Percentiles rank a stretch among this genome's conserved stretches.
Evolutionary conservation across 92 coral and sea anemone genomes (phyloP).

Genomic region (Porites lobata): DNA sequence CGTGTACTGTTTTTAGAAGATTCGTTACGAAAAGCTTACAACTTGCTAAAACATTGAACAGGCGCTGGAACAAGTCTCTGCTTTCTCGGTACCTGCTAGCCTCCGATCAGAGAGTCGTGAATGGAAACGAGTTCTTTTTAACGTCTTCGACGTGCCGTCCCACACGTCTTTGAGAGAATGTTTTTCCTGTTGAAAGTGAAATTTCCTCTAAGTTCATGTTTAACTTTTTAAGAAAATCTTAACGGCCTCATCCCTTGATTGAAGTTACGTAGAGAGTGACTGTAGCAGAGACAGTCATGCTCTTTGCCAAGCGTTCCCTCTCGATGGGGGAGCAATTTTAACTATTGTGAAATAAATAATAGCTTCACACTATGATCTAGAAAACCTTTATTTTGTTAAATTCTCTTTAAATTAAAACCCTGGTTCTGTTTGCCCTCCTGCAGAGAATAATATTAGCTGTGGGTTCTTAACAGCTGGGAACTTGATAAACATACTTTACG

Average conservation of each 20-base stretch:
- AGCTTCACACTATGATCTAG: not conserved
- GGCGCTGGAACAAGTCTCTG: too few relatives aligned
- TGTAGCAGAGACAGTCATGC: not conserved
- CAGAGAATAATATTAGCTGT: conserved; percentile 47
- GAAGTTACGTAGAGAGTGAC: too few relatives aligned
- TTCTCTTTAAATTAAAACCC: conserved; percentile 41
- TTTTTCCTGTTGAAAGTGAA: too few relatives aligned
- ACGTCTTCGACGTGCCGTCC: not conserved
- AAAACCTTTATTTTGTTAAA: conserved; percentile 21
- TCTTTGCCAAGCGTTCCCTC: not conserved
- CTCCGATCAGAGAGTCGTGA: too few relatives aligned
- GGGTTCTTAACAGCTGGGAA: conserved; percentile 57
- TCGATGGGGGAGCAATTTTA: conserved; percentile 41
- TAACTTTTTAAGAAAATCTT: not conserved
- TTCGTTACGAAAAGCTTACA: conserved; percentile 1
- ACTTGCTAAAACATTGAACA: not conserved
- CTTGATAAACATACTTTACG: conserved; percentile 24
- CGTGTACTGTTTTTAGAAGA: not conserved
- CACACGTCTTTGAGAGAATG: not conserved
- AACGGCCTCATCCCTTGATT: not conserved
- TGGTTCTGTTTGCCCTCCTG: conserved; percentile 42
- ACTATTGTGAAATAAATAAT: conserved; percentile 20
- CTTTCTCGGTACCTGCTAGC: too few relatives aligned
- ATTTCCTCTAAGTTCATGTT: not conserved
- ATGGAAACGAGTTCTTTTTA: too few relatives aligned